Conservation (phyloP, 2,113 vertebrate species). For the Mirza zaza region DNA sequence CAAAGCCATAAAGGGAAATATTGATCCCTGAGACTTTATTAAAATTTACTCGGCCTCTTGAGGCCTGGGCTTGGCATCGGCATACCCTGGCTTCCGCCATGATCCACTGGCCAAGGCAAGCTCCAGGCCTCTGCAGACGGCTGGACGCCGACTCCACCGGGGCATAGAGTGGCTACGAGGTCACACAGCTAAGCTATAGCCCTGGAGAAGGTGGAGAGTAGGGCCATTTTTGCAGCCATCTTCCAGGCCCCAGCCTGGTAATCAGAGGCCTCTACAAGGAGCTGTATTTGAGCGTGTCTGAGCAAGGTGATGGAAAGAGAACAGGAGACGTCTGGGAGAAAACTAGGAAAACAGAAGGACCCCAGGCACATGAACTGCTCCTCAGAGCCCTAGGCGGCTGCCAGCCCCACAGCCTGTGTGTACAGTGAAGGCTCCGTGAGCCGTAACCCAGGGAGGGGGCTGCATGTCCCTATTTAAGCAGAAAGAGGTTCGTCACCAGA, state of each 20-base stretch:
- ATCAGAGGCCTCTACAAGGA: not conserved
- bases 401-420: not conserved
- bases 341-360: not conserved
- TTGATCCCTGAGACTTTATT: not conserved
- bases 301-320: too few species aligned
- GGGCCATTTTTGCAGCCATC: not conserved
- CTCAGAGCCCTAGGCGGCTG: not conserved
- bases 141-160: rapidly evolving
- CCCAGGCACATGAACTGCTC: rapidly evolving
- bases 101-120: rapidly evolving
- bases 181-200: not conserved
- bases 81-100: rapidly evolving
- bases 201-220: too few species aligned
- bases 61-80: not conserved
- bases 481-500: not conserved
- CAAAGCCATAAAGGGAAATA: not conserved
- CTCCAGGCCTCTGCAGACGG: too few species aligned
- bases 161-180: rapidly evolving
- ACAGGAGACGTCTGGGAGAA: not conserved
- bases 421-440: not conserved
- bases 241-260: not conserved
- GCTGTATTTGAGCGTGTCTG: rapidly evolving
- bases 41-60: rapidly evolving
- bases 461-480: rapidly evolving
- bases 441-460: rapidly evolving